Percentiles rank a stretch among this genome's conserved stretches.
phyloP scores from a whole-genome alignment of 2,113 vertebrate genomes.

The Spheniscus mendiculus region DNA sequence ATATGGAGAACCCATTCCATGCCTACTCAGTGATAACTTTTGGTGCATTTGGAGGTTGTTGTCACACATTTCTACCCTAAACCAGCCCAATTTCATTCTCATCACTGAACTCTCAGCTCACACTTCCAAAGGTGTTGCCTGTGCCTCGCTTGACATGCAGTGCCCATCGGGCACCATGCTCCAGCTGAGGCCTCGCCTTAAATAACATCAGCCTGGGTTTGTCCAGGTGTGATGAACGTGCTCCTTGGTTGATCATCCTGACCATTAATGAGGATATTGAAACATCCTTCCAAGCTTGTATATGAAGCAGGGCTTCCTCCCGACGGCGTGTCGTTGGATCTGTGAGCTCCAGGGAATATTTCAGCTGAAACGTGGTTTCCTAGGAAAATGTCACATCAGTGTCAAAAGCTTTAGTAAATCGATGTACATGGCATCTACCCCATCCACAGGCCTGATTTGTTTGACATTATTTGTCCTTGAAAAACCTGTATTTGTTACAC shows the following conservation, averaged over 20 bases:
- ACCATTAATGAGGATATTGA: not conserved
- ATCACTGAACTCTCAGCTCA: not conserved
- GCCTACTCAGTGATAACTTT: not conserved
- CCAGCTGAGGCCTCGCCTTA: not conserved
- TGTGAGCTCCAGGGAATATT: not conserved
- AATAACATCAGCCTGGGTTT: not conserved
- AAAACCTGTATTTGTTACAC: not conserved
- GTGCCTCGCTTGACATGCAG: not conserved
- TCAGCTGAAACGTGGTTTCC: not conserved
- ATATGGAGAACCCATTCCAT: not conserved
- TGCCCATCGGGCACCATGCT: fast-evolving
- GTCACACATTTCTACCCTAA: not conserved
- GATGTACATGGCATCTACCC: not conserved
- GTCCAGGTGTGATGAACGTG: not conserved
- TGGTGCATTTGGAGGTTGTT: not conserved
- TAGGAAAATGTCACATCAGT: not conserved
- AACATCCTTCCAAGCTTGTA: not conserved
- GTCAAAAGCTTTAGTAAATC: not conserved
- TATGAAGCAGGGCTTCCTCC: not conserved
- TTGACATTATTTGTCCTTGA: not conserved
- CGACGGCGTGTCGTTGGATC: fast-evolving
- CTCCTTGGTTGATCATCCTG: not conserved
- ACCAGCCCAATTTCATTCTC: not conserved
- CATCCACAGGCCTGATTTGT: not conserved
- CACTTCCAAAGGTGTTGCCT: not conserved